Conservation (phyloP, 2,888 invertebrate genomes). For the Caenorhabditis drosophilae region DNA sequence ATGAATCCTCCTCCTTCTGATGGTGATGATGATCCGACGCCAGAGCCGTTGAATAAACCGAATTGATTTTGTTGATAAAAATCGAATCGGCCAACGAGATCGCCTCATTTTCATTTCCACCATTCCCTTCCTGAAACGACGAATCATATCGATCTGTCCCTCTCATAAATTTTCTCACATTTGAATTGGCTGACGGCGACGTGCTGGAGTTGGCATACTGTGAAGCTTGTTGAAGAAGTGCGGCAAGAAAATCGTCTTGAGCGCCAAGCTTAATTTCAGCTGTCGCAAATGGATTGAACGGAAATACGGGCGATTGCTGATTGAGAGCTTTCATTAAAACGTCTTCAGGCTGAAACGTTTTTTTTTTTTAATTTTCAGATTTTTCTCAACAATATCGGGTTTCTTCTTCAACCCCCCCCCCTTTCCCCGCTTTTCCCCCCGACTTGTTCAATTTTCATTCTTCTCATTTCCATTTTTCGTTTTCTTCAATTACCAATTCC, state of each 20-base stretch:
- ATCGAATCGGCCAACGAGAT: conserved; percentile 37
- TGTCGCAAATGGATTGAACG: conserved; percentile 34
- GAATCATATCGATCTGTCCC: no score
- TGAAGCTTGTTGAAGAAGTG: conserved; percentile 49
- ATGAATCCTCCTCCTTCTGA: conserved; percentile 48
- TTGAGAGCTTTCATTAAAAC: conserved; percentile 33
- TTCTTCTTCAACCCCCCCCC: no score
- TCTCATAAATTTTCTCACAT: no score
- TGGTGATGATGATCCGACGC: no score
- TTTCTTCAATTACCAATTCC: no score
- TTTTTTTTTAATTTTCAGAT: not conserved
- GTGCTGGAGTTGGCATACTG: conserved; percentile 36
- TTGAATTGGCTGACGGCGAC: conserved; percentile 38
- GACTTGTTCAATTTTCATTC: not conserved
- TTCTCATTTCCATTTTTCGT: not conserved
- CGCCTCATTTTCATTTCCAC: conserved; percentile 27
- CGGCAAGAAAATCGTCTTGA: conserved; percentile 48
- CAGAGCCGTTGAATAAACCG: no score
- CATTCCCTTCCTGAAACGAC: conserved; percentile 39
- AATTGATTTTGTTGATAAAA: conserved; percentile 42
- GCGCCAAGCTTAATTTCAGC: conserved; percentile 32
- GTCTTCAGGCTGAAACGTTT: conserved; percentile 29
- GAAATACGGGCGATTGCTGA: conserved; percentile 11
- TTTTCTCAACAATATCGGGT: no score
- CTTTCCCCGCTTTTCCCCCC: no score